Evolutionary conservation across 1,140 invertebrate genomes (phyloP).

Genomic region (Vanessa atalanta): DNA sequence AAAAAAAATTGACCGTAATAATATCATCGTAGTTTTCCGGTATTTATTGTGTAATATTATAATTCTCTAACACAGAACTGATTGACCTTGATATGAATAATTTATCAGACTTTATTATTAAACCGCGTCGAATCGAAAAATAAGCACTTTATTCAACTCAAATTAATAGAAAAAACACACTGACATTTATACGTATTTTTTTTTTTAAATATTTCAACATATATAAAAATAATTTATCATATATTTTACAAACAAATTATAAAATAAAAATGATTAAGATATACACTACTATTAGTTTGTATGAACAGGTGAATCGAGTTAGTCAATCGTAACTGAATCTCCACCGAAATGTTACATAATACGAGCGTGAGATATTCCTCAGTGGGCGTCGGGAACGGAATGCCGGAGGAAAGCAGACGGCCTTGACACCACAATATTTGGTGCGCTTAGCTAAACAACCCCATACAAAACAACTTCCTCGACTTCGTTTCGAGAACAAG

Average conservation of each 20-base stretch:
- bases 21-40: neutral
- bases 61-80: constrained; percentile 9
- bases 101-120: constrained; percentile 34
- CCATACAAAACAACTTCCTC: constrained; percentile 43
- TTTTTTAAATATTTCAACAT: neutral
- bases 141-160: constrained; percentile 19
- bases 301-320: constrained; percentile 54
- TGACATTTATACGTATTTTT: constrained; percentile 20
- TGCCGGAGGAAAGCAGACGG: constrained; percentile 76
- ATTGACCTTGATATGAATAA: constrained; percentile 39
- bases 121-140: constrained; percentile 24
- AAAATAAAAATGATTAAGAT: constrained; percentile 6
- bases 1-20: no score
- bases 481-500: constrained; percentile 36
- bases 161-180: constrained; percentile 23
- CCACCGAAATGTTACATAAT: constrained; percentile 71
- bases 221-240: neutral
- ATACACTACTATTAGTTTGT: constrained; percentile 10
- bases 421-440: constrained; percentile 78
- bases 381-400: constrained; percentile 76
- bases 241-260: neutral
- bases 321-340: constrained; percentile 68
- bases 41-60: neutral
- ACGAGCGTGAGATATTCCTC: constrained; percentile 74
- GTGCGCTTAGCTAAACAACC: constrained; percentile 65